Evolutionary conservation across 92 coral and sea anemone species (phyloP).

Genomic region (Pocillopora grandis): DNA sequence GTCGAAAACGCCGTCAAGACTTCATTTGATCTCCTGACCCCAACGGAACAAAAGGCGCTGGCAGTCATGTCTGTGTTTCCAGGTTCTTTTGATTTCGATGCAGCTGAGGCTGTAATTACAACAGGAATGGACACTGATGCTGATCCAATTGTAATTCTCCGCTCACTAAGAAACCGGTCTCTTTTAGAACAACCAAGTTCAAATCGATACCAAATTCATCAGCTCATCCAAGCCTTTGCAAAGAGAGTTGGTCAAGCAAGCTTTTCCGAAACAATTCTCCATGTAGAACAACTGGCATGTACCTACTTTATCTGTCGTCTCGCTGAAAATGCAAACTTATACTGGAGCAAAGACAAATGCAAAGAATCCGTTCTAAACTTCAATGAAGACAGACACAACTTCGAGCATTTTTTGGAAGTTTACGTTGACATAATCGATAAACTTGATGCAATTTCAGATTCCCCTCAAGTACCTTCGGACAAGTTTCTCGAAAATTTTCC

Average conservation of each 20-base stretch:
- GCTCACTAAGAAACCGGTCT: constrained; percentile 24
- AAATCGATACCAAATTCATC: constrained; percentile 38
- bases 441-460: too few relatives aligned
- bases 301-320: constrained; percentile 22
- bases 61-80: constrained; percentile 40
- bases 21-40: constrained; percentile 38
- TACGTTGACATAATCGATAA: neutral
- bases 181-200: constrained; percentile 24
- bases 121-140: neutral
- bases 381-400: constrained; percentile 35
- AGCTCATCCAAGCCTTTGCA: constrained; percentile 3
- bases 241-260: too few relatives aligned
- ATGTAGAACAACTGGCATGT: constrained; percentile 6
- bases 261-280: too few relatives aligned
- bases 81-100: constrained; percentile 27
- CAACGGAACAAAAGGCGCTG: constrained; percentile 13
- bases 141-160: neutral
- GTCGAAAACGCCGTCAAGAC: constrained; percentile 37
- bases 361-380: constrained; percentile 31
- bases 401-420: constrained; percentile 31
- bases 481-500: neutral
- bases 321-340: constrained; percentile 2
- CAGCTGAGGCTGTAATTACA: constrained; percentile 32
- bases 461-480: neutral
- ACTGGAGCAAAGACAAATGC: constrained; percentile 47